These are phyloP conservation scores for Clarias fuscus DNA, from an alignment of 2,797 vertebrate genomes.

Conservation along the genomic window DNA sequence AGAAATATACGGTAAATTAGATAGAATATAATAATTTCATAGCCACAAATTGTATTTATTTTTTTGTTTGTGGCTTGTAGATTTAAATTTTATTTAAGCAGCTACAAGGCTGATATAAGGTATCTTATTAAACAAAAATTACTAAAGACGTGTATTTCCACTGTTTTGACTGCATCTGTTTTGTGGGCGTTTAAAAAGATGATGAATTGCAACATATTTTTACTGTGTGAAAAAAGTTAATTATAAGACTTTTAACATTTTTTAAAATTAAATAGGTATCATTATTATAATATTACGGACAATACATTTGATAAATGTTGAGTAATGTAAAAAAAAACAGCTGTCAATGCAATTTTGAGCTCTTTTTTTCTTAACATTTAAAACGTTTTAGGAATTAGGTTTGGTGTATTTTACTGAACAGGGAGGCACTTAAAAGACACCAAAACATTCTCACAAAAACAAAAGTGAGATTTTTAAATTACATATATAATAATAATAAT, in stretches of 20 bases:
- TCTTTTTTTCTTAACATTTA: not conserved
- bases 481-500: no score
- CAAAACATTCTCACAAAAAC: no score
- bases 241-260: not conserved
- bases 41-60: not conserved
- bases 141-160: not conserved
- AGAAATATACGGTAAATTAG: no score
- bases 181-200: not conserved
- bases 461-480: no score
- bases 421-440: not conserved
- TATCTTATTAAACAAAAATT: not conserved
- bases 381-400: not conserved
- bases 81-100: not conserved
- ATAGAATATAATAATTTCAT: no score
- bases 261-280: not conserved
- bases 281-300: not conserved
- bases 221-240: not conserved
- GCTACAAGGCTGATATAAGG: not conserved
- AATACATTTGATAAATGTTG: not conserved
- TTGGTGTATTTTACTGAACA: not conserved
- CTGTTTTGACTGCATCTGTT: not conserved
- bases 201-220: not conserved
- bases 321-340: not conserved
- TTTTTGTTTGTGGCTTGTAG: not conserved
- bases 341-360: not conserved